phyloP scores from a whole-genome alignment of 2,113 vertebrate genomes.

The Malurus alboscapulatus region DNA sequence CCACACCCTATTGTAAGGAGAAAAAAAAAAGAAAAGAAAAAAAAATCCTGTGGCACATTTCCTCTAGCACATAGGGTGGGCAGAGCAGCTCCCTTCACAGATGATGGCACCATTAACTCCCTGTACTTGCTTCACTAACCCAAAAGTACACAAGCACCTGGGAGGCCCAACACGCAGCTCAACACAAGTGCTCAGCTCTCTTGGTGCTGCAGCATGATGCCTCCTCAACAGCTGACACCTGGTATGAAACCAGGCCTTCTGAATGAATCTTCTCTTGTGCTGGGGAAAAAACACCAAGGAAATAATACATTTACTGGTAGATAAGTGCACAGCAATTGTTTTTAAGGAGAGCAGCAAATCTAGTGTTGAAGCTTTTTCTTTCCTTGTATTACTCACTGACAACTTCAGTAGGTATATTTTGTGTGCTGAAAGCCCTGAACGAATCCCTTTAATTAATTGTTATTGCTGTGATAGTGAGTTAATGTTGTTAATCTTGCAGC shows the following conservation, averaged over 20 bases:
- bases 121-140: conserved; percentile 34
- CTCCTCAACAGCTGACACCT: conserved; percentile 50
- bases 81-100: conserved; percentile 69
- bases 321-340: conserved; percentile 22
- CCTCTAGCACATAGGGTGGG: conserved; percentile 34
- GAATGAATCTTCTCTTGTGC: conserved; percentile 59
- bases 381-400: background rate
- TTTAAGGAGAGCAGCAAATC: conserved; percentile 33
- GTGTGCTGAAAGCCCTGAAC: background rate
- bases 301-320: conserved; percentile 48
- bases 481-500: background rate
- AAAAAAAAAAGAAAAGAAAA: accelerated
- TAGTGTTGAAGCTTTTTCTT: conserved; percentile 7
- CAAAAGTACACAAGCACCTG: conserved; percentile 28
- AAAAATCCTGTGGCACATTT: conserved; percentile 13
- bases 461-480: background rate
- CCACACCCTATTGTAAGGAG: background rate
- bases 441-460: background rate
- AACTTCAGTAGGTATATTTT: background rate
- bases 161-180: conserved; percentile 15
- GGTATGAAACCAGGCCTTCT: conserved; percentile 55
- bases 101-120: conserved; percentile 62
- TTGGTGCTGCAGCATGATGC: conserved; percentile 14
- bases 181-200: background rate
- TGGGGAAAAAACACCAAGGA: conserved; percentile 11